Evolutionary conservation across 2,888 invertebrate species (phyloP), one percentile per base, ranked within the genome.

Genomic region (Ophion ventricosus): DNA sequence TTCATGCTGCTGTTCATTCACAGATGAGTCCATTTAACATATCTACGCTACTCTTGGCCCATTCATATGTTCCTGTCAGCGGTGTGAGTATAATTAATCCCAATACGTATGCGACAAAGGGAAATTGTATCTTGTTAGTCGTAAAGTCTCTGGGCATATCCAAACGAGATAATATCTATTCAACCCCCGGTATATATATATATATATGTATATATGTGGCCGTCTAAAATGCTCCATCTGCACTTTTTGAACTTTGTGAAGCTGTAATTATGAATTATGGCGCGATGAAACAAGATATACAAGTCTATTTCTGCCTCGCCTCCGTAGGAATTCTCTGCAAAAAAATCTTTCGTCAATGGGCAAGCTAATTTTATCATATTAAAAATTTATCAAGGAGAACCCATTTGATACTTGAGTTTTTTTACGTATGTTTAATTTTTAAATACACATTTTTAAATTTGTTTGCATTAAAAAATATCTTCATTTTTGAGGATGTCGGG

Each of bases 41-140:
- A 17, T 56, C 43, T 59, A 61, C 35, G 59, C 49, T 74, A n/a
- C 23, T 17, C 26, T 26, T 25, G 7, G 29, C 26, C 63, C 35
- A 17, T 35, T 35, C 14, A 54, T 11, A 64, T 54, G 7, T 54
- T 23, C 54, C 17, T 23, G 35, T 20, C 4, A 69, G 49, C 49
- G 49, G 17, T 29, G 54, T 35, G 20, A 61, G 26, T 17, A 54
- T 29, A 25, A 79, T 72, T 70, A 70, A 63, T 79, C 63, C 40
- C 56, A 79, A 64, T 79, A 72, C 64, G 70, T 70, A 56, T 49
- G 54, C n/a, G 56, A 23, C 43, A 64, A 79, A 79, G 63, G 54
- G 63, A 64, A 79, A 56, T 63, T 49, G 54, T 40, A 78, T 54
- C 63, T 64, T 26, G 26, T 26, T 4, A 64, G 17, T 66, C 20